Base-by-base conservation (phyloP, 1,140 invertebrate genomes). In the Manduca sexta region DNA sequence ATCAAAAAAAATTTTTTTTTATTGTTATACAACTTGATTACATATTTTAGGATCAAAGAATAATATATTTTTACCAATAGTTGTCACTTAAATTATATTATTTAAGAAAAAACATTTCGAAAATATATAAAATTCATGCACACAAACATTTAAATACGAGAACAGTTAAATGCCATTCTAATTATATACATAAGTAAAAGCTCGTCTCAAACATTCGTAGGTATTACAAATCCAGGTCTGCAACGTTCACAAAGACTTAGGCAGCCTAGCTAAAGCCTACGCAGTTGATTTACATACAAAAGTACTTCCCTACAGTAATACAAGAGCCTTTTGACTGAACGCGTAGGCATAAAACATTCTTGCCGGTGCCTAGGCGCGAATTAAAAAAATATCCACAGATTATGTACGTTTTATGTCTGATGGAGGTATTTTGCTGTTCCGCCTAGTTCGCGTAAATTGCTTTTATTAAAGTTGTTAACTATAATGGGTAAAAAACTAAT, bases 231-330 rank as follows among this genome's bases (percentile, higher is more conserved):
- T 48, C 35, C 45, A 53, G 45, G 45, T 48, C 46, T 48, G 31
- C 18, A 14, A 43, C 26, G 38, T 18, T 45, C 15, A 51, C 49
- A 52, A 42, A 45, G 45, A 48, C 45, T 40, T 52, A 49, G 35
- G 14, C 47, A 62, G 64, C 65, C 65, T 69, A 68, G 64, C 62
- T 56, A 52, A 67, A 62, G 63, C 79, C 79, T 81, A 83, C 79
- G 79, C 79, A 75, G 64, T 73, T 34, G 58, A 83, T 83, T 83
- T 81, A 77, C 79, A 83, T 83, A 83, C 79, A 83, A 83, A 83
- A 82, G 75, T 82, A 74, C 74, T 75, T 75, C 64, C 70, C 56
- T 56, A 49, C 38, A 46, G 56, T 60, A 57, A 55, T 62, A 69
- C 68, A 68, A 66, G 60, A 56, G 49, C 49, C 50, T 41, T 69